phyloP scores from a whole-genome alignment of 2,888 invertebrate species.

The Rapana venosa region DNA sequence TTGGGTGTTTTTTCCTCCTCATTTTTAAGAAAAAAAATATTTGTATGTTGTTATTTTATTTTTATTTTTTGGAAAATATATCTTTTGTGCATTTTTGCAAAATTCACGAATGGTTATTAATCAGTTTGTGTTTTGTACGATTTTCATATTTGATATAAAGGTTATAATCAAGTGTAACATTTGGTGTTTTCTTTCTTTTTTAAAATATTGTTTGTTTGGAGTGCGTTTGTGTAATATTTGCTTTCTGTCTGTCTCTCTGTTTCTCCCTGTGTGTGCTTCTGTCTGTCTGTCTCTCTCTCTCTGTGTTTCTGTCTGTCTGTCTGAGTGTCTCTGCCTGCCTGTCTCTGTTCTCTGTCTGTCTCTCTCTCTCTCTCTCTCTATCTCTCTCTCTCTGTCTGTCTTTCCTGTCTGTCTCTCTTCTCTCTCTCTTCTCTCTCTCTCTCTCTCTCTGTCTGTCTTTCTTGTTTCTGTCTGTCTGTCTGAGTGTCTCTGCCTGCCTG shows the following conservation, averaged over 20 bases:
- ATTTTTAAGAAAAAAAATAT: too few species aligned
- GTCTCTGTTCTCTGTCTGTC: too few species aligned
- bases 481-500: too few species aligned
- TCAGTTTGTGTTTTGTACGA: slow-evolving; percentile 25
- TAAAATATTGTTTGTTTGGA: background rate
- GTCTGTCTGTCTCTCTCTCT: too few species aligned
- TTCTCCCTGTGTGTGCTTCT: background rate
- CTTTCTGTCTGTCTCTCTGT: background rate
- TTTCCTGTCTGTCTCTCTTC: background rate
- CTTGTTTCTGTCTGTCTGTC: too few species aligned
- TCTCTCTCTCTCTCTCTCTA: background rate
- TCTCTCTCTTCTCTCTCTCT: background rate
- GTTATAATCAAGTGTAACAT: slow-evolving; percentile 20
- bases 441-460: too few species aligned
- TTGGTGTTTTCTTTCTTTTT: too few species aligned
- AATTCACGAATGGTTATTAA: background rate
- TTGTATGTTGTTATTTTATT: too few species aligned
- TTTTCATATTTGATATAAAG: slow-evolving; percentile 31
- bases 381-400: background rate
- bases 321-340: background rate
- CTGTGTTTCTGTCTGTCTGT: background rate
- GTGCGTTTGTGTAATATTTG: background rate
- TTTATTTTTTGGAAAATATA: too few species aligned
- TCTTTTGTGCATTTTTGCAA: too few species aligned
- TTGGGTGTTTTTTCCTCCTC: too few species aligned